Conservation (phyloP, 2,797 vertebrate genomes). For the Tarsius wallacei region DNA sequence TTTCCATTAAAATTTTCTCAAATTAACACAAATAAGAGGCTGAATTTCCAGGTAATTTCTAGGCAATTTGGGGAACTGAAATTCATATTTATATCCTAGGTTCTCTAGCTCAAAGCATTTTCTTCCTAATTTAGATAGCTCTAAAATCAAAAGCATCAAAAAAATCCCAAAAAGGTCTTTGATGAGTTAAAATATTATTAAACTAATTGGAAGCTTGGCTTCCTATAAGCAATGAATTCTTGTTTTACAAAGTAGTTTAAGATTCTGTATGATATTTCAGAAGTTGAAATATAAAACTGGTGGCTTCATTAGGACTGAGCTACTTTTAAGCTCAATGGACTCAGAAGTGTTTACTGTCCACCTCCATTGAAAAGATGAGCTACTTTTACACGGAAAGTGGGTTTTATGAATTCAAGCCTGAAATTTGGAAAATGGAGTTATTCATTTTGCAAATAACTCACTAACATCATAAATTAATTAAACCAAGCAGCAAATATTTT, state of each 20-base stretch:
- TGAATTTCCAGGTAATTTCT: conserved; percentile 44
- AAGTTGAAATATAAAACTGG: conserved; percentile 21
- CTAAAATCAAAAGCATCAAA: conserved; percentile 50
- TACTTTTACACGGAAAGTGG: conserved; percentile 57
- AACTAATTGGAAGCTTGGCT: neutral
- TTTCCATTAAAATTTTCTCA: conserved; percentile 27
- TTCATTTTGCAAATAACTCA: conserved; percentile 78
- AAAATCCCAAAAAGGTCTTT: conserved; percentile 45
- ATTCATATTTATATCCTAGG: neutral
- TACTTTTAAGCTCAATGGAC: conserved; percentile 21
- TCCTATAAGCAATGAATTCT: conserved; percentile 34
- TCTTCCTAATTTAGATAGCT: neutral
- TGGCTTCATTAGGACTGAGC: neutral
- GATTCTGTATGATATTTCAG: neutral
- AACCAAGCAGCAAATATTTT: conserved; percentile 84
- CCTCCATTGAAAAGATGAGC: conserved; percentile 17
- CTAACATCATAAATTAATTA: conserved; percentile 82
- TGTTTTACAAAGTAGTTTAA: conserved; percentile 40
- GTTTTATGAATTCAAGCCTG: conserved; percentile 61
- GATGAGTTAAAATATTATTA: conserved; percentile 43
- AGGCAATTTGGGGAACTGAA: neutral
- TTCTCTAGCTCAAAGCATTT: conserved; percentile 39
- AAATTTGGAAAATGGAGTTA: conserved; percentile 72
- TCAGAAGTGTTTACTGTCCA: conserved; percentile 25
- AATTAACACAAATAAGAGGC: conserved; percentile 25